Evolutionary conservation across 2,113 vertebrate genomes (phyloP).

Genomic region (Lethenteron reissneri): DNA sequence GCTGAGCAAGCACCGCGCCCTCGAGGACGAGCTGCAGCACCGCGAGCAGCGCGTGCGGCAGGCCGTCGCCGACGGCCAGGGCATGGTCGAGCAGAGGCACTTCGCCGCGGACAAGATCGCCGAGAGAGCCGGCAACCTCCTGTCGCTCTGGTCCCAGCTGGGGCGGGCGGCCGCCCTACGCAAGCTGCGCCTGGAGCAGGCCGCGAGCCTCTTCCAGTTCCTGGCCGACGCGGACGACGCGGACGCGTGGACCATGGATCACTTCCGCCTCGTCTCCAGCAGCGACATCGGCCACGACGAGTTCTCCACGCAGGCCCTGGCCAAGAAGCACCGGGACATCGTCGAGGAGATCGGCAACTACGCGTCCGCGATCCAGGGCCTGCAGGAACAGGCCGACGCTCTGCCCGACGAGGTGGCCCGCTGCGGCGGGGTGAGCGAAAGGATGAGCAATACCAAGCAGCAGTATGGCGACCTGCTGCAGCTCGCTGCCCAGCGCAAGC

Average conservation of each 20-base stretch:
- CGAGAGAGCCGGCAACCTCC: too few species aligned
- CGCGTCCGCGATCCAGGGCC: neutral
- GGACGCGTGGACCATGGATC: conserved; percentile 1
- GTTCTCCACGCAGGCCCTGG: neutral
- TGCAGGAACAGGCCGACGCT: neutral
- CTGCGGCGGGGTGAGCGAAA: neutral
- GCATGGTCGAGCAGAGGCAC: too few species aligned
- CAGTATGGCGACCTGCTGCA: neutral
- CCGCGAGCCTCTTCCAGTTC: neutral
- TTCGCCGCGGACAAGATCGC: too few species aligned
- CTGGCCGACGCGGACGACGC: neutral
- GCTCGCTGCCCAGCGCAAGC: neutral
- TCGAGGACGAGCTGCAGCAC: conserved; percentile 6
- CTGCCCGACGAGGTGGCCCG: conserved; percentile 2
- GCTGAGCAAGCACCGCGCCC: conserved; percentile 1
- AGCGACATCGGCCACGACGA: neutral
- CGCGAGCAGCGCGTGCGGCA: neutral
- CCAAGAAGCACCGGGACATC: neutral
- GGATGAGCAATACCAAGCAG: too few species aligned
- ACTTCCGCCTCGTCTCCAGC: neutral
- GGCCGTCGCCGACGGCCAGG: too few species aligned
- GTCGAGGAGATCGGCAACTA: neutral
- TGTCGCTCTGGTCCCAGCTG: neutral
- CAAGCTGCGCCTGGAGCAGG: neutral
- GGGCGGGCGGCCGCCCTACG: neutral